A percentile compares a stretch with the other conserved stretches of the same genome.
These are phyloP conservation scores for Aplodontia rufa DNA, from an alignment of 2,113 vertebrate species.

Conservation along the genomic window DNA sequence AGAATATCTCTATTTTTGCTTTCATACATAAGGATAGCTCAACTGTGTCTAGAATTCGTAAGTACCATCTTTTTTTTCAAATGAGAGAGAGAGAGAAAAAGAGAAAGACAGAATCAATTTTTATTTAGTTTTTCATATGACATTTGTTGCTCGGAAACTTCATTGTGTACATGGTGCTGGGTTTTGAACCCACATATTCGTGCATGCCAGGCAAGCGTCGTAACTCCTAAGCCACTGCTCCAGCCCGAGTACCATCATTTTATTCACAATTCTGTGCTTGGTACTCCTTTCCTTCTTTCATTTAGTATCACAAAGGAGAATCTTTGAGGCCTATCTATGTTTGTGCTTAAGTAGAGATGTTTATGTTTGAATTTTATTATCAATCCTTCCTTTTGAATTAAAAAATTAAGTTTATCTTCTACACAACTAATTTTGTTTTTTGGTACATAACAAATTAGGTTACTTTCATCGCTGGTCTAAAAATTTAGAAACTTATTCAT, in stretches of 20 bases:
- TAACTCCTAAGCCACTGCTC: no score
- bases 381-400: conserved; percentile 5
- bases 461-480: neutral
- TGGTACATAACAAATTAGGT: neutral
- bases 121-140: no score
- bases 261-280: conserved; percentile 42
- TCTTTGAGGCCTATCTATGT: neutral
- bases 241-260: no score
- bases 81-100: no score
- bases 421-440: conserved; percentile 31
- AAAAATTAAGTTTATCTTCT: conserved; percentile 1
- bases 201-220: no score
- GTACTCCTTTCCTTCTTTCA: conserved; percentile 1
- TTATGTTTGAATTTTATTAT: neutral
- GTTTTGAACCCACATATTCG: no score
- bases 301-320: conserved; percentile 30
- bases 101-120: no score
- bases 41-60: conserved; percentile 51
- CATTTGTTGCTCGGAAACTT: no score
- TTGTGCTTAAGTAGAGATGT: neutral
- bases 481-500: conserved; percentile 13
- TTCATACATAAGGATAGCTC: conserved; percentile 56
- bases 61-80: conserved; percentile 54
- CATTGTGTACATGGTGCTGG: no score
- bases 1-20: conserved; percentile 57